Evolutionary conservation across 2,797 vertebrate species (phyloP), one percentile per base, ranked within the genome.

Genomic region (Leptoclinus maculatus): DNA sequence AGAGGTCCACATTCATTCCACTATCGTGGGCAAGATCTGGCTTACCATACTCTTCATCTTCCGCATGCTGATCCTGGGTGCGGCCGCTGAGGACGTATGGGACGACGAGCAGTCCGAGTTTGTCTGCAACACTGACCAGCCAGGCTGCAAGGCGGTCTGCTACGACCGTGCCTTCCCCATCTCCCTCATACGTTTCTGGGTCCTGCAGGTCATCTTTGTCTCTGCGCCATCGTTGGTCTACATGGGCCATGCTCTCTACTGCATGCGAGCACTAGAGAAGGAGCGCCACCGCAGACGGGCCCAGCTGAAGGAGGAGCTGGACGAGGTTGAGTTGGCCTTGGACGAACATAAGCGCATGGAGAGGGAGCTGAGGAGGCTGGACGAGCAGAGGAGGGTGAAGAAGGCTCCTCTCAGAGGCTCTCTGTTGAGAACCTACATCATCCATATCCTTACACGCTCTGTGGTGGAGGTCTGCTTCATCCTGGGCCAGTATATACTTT

Each of bases 11-110:
- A 96, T 97, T 83, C 96, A 98, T 87, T 99, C 97, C 78, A 98
- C 97, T 57, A 97, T 97, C 0, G 95, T 99, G 84, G 97, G 98
- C 66, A 97, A 99, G 94, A 98, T 98, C 86, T 99, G 97, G 98
- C 96, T 99, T 25, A 98, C 97, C 10, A 96, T 98, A 80, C 96
- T 99, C 66, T 99, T 98, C 90, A 97, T 98, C 88, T 99, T 99
- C 83, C 95, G 96, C 54, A 98, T 99, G 97, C 87, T 99, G 89
- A 96, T 98, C 57, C 95, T 98, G 45, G 97, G 97, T 7, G 97
- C 96, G 3, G 97, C 97, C 1, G 96, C 97, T 0, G 97, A 99
- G 91, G 97, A 97, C 2, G 96, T 98, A 27, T 98, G 97, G 97
- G 96, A 98, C 0, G 97, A 99, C 0, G 97, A 99, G 85, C 97